These are phyloP conservation scores for Nyctereutes procyonoides DNA, from an alignment of 2,113 vertebrate genomes.

Conservation along the genomic window DNA sequence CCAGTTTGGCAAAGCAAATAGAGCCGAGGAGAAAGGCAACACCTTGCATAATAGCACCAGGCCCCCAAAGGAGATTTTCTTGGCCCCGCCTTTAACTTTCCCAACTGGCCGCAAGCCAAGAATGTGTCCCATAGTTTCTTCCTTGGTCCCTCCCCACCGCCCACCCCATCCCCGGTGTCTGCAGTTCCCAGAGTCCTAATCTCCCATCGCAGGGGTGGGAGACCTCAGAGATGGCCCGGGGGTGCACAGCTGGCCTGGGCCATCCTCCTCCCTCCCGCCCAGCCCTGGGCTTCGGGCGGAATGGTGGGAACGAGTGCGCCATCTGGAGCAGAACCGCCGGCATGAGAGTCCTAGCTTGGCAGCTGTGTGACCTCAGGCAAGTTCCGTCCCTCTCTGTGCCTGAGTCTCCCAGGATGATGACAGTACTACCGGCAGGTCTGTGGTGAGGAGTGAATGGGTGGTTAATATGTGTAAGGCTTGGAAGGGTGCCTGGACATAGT, in stretches of 20 bases:
- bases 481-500: no score
- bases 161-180: background rate
- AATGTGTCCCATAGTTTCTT: conserved; percentile 66
- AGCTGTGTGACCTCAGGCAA: background rate
- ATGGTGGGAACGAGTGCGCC: background rate
- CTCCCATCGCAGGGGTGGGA: background rate
- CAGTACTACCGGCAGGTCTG: background rate
- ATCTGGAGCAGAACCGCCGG: background rate
- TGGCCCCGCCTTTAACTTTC: conserved; percentile 62
- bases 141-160: background rate
- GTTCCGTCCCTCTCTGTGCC: background rate
- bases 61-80: conserved; percentile 36
- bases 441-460: background rate
- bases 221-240: background rate
- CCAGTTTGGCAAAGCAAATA: conserved; percentile 62
- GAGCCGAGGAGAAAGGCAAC: conserved; percentile 48
- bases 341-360: background rate
- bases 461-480: background rate
- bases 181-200: background rate
- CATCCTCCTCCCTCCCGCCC: background rate
- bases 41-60: conserved; percentile 38
- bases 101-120: conserved; percentile 68
- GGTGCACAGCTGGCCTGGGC: background rate
- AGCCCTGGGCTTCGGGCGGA: background rate
- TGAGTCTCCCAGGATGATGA: background rate